These are phyloP conservation scores for Trichomycterus rosablanca DNA, from an alignment of 2,113 vertebrate genomes.

Conservation along the genomic window DNA sequence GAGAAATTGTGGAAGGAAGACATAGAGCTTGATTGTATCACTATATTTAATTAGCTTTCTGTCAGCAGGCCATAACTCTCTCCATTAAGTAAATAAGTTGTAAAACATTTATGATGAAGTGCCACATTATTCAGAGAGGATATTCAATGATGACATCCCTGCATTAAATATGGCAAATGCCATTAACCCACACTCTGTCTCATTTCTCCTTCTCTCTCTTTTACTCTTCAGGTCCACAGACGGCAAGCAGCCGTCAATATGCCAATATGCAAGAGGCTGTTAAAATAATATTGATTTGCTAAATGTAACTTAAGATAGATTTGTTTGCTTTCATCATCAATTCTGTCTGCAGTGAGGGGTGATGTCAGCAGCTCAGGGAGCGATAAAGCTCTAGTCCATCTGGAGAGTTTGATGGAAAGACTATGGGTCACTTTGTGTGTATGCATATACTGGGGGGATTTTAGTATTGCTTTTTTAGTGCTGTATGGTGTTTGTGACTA, in stretches of 20 bases:
- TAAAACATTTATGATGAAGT: slow-evolving; percentile 97
- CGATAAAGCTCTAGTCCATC: slow-evolving; percentile 93
- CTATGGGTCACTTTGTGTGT: too few species aligned
- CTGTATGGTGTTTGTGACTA: too few species aligned
- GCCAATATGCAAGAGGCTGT: slow-evolving; percentile 94
- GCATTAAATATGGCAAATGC: slow-evolving; percentile 97
- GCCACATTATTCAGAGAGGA: slow-evolving; percentile 90
- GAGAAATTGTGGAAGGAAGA: slow-evolving; percentile 61
- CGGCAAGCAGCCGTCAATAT: slow-evolving; percentile 89
- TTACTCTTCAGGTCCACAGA: slow-evolving; percentile 2
- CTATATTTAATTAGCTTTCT: slow-evolving; percentile 83
- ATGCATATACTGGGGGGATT: too few species aligned
- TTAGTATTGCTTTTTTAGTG: too few species aligned
- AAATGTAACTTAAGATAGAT: slow-evolving; percentile 99
- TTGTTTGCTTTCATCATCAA: slow-evolving; percentile 99
- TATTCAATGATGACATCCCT: slow-evolving; percentile 95
- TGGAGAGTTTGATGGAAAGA: slow-evolving; percentile 84
- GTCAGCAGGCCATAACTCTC: slow-evolving; percentile 90
- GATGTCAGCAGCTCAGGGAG: slow-evolving; percentile 96
- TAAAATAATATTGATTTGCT: slow-evolving; percentile 99
- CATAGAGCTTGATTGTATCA: slow-evolving; percentile 75
- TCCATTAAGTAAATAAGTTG: slow-evolving; percentile 97
- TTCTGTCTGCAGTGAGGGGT: slow-evolving; percentile 84
- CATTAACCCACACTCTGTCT: slow-evolving; percentile 72
- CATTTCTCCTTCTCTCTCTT: neutral